These are phyloP conservation scores for Schlechtendalia chinensis DNA, from an alignment of 1,140 invertebrate species.

Conservation along the genomic window DNA sequence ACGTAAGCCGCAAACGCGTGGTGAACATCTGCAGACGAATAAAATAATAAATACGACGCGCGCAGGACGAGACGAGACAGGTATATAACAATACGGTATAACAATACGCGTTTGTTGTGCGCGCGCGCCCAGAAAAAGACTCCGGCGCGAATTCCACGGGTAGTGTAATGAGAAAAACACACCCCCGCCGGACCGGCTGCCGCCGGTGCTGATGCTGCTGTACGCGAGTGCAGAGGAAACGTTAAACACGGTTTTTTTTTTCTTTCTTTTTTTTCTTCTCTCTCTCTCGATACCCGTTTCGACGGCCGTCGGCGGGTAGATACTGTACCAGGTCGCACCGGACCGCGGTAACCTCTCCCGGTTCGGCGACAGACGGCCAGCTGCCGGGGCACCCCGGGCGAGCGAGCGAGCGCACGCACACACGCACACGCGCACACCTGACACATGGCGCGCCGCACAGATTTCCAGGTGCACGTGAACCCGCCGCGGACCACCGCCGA, in stretches of 20 bases:
- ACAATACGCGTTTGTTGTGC: constrained; percentile 3
- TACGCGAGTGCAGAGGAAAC: neutral
- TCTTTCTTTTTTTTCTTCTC: neutral
- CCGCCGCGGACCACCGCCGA: no score
- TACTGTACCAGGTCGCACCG: neutral
- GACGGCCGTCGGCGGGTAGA: no score
- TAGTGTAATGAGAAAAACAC: neutral
- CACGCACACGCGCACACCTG: constrained; percentile 22
- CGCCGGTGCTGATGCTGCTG: no score
- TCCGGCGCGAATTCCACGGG: constrained; percentile 4
- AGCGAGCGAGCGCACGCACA: no score
- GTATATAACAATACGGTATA: no score
- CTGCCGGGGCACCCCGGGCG: neutral
- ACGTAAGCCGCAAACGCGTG: no score
- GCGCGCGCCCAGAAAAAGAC: neutral
- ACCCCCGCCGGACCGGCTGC: neutral
- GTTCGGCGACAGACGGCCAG: constrained; percentile 7
- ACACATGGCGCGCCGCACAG: constrained; percentile 16
- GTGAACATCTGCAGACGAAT: neutral
- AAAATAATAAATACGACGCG: no score
- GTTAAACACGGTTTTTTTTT: constrained; percentile 21
- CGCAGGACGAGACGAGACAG: no score
- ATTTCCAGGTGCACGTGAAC: constrained; percentile 29
- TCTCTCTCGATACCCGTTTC: neutral
- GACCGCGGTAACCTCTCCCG: constrained; percentile 13